phyloP scores from a whole-genome alignment of 2,113 vertebrate species.

The Cariama cristata region DNA sequence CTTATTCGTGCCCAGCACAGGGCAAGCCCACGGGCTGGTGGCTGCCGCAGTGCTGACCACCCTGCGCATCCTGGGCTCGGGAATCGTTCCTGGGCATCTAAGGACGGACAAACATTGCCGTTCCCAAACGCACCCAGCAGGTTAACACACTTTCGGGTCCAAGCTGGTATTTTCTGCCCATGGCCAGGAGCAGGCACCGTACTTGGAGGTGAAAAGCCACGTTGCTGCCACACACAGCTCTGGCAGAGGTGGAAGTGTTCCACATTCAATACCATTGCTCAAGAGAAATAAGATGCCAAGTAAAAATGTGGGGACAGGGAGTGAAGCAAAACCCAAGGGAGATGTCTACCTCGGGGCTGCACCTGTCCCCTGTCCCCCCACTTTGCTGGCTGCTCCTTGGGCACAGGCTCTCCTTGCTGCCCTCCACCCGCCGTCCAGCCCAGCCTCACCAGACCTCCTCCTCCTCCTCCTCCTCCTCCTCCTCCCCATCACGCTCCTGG shows the following conservation, averaged over 20 bases:
- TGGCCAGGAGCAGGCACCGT: not conserved
- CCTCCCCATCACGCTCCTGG: not conserved
- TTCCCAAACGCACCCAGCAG: not conserved
- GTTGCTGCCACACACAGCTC: not conserved
- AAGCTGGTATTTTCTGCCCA: not conserved
- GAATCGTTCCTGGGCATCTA: not conserved
- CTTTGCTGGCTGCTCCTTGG: not conserved
- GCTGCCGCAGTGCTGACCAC: not conserved
- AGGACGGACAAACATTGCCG: accelerated
- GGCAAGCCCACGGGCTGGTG: accelerated
- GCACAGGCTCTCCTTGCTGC: not conserved
- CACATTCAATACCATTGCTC: not conserved
- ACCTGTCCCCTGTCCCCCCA: not conserved
- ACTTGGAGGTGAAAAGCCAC: not conserved
- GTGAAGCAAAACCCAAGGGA: not conserved
- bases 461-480: not conserved
- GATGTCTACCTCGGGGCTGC: not conserved
- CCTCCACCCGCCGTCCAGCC: not conserved
- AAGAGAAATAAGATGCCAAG: not conserved
- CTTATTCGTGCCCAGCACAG: not conserved
- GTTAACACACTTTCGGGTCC: not conserved
- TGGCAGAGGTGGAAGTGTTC: not conserved
- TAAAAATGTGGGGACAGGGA: not conserved
- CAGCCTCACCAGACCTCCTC: not conserved
- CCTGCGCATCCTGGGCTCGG: not conserved